Base-by-base conservation (phyloP, 2,888 invertebrate species). In the Acrobasis suavella region DNA sequence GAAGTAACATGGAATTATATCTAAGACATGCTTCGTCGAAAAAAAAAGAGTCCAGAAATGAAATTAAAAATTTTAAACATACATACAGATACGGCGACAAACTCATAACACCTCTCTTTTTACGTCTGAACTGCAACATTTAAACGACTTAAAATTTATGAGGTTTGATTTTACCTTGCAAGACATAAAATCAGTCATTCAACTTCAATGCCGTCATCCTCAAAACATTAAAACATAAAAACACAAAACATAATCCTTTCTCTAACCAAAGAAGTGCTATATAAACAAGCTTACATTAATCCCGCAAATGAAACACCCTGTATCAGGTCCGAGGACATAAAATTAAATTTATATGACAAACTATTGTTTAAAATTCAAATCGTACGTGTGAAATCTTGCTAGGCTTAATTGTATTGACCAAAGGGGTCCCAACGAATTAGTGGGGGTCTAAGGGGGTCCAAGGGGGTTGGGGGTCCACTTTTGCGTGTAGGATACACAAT, bases 301-400 rank as follows among this genome's bases (percentile, higher is more conserved):
- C n/a, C 12, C 7, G 16, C 10, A 46, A 49, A 46, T 14, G 5
- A 14, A 56, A 73, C 90, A 86, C 54, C 84, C 89, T 81, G 70
- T 83, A 78, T 58, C 67, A 60, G 74, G 80, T 77, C 78, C 72
- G 75, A 76, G 74, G 72, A 75, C 80, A 85, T 88, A 81, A 87
- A 89, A 91, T 90, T 88, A 87, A 90, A 90, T 91, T 89, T 87
- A 89, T 89, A 87, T 89, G 89, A 90, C 91, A 89, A 91, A 91
- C 91, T 91, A 91, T 90, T 89, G 90, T 88, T 90, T 88, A 90
- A 91, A 90, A 91, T 91, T 91, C 89, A 90, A 89, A 91, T 90
- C 83, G 88, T 87, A 88, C 89, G 88, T 86, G 87, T 85, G 84
- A 90, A 91, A 91, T 91, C 89, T 91, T 90, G 85, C 77, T 77